A percentile compares a stretch with the other conserved stretches of the same genome.
These are phyloP conservation scores for Narcine bancroftii DNA, from an alignment of 2,113 vertebrate species.

Conservation along the genomic window DNA sequence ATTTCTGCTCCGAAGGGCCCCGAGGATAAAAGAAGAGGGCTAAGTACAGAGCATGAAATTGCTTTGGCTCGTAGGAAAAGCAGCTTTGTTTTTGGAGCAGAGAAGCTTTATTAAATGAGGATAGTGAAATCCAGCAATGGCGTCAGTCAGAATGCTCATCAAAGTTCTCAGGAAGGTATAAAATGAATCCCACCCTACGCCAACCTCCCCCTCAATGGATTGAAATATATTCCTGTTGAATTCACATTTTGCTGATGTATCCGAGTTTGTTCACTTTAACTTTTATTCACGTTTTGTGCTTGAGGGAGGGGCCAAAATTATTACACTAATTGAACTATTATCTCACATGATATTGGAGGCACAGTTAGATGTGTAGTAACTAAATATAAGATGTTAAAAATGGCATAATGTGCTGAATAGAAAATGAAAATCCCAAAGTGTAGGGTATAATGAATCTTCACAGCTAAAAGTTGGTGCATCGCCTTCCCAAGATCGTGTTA, in stretches of 20 bases:
- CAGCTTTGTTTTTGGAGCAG: conserved; percentile 1
- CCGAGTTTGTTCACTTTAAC: background rate
- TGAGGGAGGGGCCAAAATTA: background rate
- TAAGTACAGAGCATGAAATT: conserved; percentile 3
- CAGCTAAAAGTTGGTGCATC: background rate
- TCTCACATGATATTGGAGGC: background rate
- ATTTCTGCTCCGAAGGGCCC: background rate
- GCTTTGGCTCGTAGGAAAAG: background rate
- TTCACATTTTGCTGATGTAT: background rate
- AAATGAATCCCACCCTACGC: background rate
- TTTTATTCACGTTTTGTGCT: background rate
- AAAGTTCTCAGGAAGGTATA: background rate
- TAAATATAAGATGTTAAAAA: background rate
- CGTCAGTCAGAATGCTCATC: background rate
- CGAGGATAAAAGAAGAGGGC: background rate
- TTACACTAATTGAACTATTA: background rate
- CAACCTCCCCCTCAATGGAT: no score
- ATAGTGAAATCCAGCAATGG: background rate
- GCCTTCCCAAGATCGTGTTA: no score
- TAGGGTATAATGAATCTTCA: background rate
- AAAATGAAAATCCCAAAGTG: background rate
- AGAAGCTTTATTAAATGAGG: background rate
- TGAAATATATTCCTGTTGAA: background rate
- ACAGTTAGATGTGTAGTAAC: background rate
- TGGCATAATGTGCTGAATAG: background rate